These are phyloP conservation scores for Thera britannica DNA, from an alignment of 2,888 invertebrate species.

Conservation along the genomic window DNA sequence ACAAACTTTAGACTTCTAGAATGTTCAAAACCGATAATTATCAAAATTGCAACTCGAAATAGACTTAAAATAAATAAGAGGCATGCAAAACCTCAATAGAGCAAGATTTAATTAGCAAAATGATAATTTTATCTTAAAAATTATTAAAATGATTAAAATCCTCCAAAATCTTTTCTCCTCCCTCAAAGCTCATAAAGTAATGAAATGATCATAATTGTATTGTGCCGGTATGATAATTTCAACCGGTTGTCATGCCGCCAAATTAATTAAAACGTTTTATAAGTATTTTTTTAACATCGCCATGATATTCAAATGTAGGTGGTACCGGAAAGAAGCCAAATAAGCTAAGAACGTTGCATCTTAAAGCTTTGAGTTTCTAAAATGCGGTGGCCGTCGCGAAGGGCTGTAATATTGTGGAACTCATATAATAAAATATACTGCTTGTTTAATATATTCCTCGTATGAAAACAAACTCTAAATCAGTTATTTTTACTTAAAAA, in stretches of 20 bases:
- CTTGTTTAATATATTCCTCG: no score
- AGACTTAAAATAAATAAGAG: no score
- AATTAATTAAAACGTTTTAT: conserved; percentile 28
- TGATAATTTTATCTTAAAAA: no score
- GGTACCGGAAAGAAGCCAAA: conserved; percentile 24
- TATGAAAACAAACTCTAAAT: no score
- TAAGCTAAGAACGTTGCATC: not conserved
- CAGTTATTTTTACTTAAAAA: no score
- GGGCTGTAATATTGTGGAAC: not conserved
- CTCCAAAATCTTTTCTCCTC: not conserved
- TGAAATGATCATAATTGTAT: conserved; percentile 1
- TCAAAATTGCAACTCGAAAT: no score
- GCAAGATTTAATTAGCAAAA: no score
- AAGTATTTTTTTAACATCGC: not conserved
- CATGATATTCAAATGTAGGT: conserved; percentile 24
- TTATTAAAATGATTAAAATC: no score
- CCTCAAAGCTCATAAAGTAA: conserved; percentile 13
- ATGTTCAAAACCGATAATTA: no score
- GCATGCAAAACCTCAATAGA: no score
- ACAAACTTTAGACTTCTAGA: no score
- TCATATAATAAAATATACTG: no score
- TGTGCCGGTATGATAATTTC: conserved; percentile 22
- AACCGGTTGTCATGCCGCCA: conserved; percentile 14
- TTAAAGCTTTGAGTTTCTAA: not conserved
- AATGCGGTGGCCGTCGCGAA: not conserved